phyloP scores from a whole-genome alignment of 2,113 vertebrate genomes.

The Beaufortia kweichowensis region DNA sequence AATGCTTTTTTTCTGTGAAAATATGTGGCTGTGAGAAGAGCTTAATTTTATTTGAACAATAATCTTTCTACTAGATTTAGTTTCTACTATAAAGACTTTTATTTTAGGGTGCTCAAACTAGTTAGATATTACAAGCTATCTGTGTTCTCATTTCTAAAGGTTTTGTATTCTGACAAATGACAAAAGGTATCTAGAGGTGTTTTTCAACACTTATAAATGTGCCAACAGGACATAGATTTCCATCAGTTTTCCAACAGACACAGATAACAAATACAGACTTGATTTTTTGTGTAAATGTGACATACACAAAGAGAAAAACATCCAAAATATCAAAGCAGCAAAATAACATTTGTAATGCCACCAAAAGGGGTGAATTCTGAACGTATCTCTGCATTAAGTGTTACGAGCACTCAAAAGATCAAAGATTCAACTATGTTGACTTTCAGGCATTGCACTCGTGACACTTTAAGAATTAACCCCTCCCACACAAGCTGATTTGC shows the following conservation, averaged over 20 bases:
- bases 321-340: constrained; percentile 12
- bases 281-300: not conserved
- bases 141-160: not conserved
- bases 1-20: not conserved
- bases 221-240: constrained; percentile 6
- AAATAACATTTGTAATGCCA: constrained; percentile 45
- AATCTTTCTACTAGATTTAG: too few relatives aligned
- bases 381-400: constrained; percentile 58
- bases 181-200: not conserved
- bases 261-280: constrained; percentile 12
- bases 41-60: not conserved
- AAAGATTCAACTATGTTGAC: constrained; percentile 18
- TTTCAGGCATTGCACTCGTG: constrained; percentile 58
- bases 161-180: not conserved
- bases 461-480: constrained; percentile 73
- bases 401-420: constrained; percentile 59
- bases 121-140: not conserved
- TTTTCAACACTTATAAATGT: not conserved
- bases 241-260: not conserved
- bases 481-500: constrained; percentile 46
- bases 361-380: constrained; percentile 69
- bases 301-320: constrained; percentile 56
- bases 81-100: too few relatives aligned
- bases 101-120: constrained; percentile 30
- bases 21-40: not conserved